Evolutionary conservation across 2,797 vertebrate genomes (phyloP), one percentile per base, ranked within the genome.

Genomic region (Sebastolobus altivelis): DNA sequence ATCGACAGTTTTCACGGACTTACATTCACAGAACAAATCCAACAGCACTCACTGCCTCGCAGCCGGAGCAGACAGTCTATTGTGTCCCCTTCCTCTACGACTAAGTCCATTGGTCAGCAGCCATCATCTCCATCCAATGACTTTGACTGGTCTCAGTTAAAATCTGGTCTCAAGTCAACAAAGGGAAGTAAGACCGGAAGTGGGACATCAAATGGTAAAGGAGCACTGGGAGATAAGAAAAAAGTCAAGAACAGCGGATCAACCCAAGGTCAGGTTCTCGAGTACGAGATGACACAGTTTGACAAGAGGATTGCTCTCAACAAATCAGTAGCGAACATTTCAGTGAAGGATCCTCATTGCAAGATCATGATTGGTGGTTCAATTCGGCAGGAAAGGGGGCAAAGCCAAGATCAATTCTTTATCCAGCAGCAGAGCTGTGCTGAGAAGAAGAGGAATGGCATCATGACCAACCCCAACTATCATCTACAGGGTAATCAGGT

Each of bases 391-490:
- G 97, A 98, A n/a, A 85, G 96, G n/a, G 94, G 95, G 46, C 96
- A 96, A 6, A 88, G 95, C 55, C 97, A 97, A 65, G 97, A 98
- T 43, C 97, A 97, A 33, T 96, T 98, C 80, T 96, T 97, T 25
- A 97, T 98, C 91, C 97, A 99, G 84, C 96, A 98, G 84, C 98
- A 99, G 92, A 96, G 96, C 62, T 96, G 94, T 31, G 93, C 98
- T 10, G 98, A 99, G 80, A 99, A 99, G 93, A 99, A 95, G 92
- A 96, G 99, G 79, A 99, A 99, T 1, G 98, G 98, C 59, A 99
- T 99, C 69, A 96, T 99, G 98, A 99, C 99, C 2, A 99, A 99
- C 85, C 99, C 99, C 27, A 99, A 99, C 67, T 99, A 98, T 85
- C 98, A 99, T 49, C 97, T 99, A 58, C 98, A 99, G 90, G 96